A percentile compares a stretch with the other conserved stretches of the same genome.
Evolutionary conservation across 1,140 invertebrate species (phyloP).

Genomic region (Drosophila subpulchrella): DNA sequence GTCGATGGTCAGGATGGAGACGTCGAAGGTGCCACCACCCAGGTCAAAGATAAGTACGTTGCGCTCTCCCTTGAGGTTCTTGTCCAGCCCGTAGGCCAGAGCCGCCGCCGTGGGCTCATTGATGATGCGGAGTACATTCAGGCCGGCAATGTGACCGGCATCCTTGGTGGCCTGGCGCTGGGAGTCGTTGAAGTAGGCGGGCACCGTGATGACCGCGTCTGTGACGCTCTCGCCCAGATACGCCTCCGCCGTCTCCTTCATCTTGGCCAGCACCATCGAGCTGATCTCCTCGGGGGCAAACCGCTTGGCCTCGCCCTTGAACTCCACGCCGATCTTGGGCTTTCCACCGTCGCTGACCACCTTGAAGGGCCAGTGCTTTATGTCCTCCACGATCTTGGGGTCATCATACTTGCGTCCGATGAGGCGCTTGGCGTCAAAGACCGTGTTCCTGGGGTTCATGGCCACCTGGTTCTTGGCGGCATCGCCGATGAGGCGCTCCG

Average conservation of each 20-base stretch:
- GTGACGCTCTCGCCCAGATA: constrained; percentile 86
- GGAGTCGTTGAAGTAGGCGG: constrained; percentile 23
- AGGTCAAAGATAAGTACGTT: constrained; percentile 11
- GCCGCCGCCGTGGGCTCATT: constrained; percentile 18
- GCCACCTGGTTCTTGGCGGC: constrained; percentile 90
- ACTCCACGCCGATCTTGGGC: constrained; percentile 90
- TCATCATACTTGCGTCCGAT: constrained; percentile 89
- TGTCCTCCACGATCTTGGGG: constrained; percentile 89
- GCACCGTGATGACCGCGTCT: constrained; percentile 11
- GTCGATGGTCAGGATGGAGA: constrained; percentile 94
- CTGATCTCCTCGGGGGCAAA: constrained; percentile 92
- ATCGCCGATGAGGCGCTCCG: constrained; percentile 97
- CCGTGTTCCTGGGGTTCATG: constrained; percentile 80
- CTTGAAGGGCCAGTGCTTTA: constrained; percentile 91
- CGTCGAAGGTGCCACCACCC: constrained; percentile 89
- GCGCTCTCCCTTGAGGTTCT: constrained; percentile 10
- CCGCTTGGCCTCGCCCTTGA: constrained; percentile 89
- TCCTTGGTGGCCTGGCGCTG: constrained; percentile 86
- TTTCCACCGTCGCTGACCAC: constrained; percentile 88
- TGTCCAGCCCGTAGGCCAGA: constrained; percentile 10
- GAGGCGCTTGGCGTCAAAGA: constrained; percentile 86
- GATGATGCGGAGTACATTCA: constrained; percentile 89
- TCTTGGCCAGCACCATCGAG: constrained; percentile 91
- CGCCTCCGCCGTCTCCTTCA: constrained; percentile 92
- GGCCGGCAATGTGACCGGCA: constrained; percentile 88